Base-by-base conservation (phyloP, 2,113 vertebrate genomes). In the Oncorhynchus kisutch region DNA sequence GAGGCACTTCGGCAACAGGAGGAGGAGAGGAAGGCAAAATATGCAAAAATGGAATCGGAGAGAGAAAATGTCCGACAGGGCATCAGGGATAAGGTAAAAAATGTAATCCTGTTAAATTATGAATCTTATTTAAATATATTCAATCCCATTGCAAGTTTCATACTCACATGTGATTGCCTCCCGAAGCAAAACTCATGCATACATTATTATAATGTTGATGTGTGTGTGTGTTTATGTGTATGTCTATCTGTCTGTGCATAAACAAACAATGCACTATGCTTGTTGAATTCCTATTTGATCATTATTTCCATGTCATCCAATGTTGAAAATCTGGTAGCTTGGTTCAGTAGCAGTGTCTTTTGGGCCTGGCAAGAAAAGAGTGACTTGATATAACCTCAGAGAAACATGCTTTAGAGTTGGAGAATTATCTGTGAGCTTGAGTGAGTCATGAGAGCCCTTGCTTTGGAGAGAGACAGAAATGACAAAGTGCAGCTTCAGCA, bases 11-110 rank as follows among this genome's bases (percentile, higher is more conserved):
- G 96, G 74, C 96, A 98, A 81, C 93, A 95, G 67, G 96, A 98
- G 79, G 96, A 96, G 74, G 96, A 98, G 82, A 95, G 96, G 81
- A 96, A 97, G 91, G 95, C 95, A 76, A 98, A 97, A 87, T 96
- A 96, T 25, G 94, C 95, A 82, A 95, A 90, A 86, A 97, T 97
- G 95, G 96, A 98, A 78, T 94, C 95, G 0, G 96, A 97, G 90
- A 94, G 96, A 70, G 96, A 98, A 93, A 90, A 88, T 68, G 82
- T 98, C 93, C 92, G 96, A 64, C 96, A 97, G 93, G 95, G 96
- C 34, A 97, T 98, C 87, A 92, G 96, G 1, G 96, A 98, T 81
- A 98, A 98, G 96, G 96, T 98, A 88, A 24, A 24, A 88, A 0
- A 20, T 20, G 5, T 20, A 0, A 31, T 25, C 4, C 16, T 24